A percentile compares a stretch with the other conserved stretches of the same genome.
Conservation (phyloP, 2,797 vertebrate species). For the Sebastes wilsoni region DNA sequence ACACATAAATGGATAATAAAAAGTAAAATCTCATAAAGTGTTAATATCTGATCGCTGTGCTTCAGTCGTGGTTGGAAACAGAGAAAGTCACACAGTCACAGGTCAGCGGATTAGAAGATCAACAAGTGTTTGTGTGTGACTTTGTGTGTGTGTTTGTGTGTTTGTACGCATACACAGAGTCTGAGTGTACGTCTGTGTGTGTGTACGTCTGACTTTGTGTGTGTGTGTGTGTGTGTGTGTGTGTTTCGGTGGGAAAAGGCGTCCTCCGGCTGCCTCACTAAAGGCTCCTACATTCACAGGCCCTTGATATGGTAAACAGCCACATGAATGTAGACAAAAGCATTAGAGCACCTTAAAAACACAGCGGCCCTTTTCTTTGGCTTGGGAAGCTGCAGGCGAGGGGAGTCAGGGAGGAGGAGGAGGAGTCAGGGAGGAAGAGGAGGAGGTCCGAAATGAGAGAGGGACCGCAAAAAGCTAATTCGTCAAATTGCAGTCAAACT, state of each 20-base stretch:
- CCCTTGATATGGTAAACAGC: conserved; percentile 79
- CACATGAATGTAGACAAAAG: conserved; percentile 76
- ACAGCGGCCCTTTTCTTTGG: conserved; percentile 57
- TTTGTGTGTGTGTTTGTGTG: conserved; percentile 11
- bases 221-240: conserved; percentile 42
- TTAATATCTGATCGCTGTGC: background rate
- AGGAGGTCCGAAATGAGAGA: background rate
- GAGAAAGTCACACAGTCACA: conserved; percentile 33
- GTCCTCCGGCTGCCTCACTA: conserved; percentile 55
- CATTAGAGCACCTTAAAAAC: conserved; percentile 70
- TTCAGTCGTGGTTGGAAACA: conserved; percentile 1
- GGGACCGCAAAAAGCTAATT: background rate
- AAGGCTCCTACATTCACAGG: conserved; percentile 67
- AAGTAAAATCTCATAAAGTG: background rate
- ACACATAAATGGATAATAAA: no score
- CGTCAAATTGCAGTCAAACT: background rate
- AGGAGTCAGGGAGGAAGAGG: no score
- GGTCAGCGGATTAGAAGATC: conserved; percentile 60
- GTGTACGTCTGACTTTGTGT: conserved; percentile 11
- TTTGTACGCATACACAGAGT: background rate
- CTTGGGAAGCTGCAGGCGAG: conserved; percentile 59
- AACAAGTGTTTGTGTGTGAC: conserved; percentile 65
- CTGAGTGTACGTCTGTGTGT: background rate
- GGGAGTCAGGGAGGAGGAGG: background rate
- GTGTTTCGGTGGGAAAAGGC: conserved; percentile 71